phyloP scores from a whole-genome alignment of 2,888 invertebrate genomes.

The Drosophila nr. perissopoda region DNA sequence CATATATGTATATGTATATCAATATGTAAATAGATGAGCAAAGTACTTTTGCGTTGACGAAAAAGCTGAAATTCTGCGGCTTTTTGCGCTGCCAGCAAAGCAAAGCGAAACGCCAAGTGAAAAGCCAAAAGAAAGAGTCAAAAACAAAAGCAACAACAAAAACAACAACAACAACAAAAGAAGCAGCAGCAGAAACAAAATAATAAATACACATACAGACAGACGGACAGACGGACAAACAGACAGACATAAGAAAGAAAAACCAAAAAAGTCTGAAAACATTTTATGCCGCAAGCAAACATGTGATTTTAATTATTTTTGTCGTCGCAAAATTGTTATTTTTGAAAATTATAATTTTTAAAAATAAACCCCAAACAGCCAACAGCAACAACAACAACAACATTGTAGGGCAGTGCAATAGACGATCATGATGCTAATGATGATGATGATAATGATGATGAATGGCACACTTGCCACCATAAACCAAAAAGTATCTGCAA shows the following conservation, averaged over 20 bases:
- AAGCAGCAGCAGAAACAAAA: constrained; percentile 29
- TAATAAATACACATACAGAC: constrained; percentile 30
- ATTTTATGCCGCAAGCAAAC: constrained; percentile 80
- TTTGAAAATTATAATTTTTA: constrained; percentile 79
- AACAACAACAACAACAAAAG: constrained; percentile 8
- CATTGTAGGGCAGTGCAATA: constrained; percentile 47
- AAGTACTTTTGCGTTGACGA: constrained; percentile 38
- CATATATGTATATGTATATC: constrained; percentile 17
- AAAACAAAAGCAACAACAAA: constrained; percentile 20
- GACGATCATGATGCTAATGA: constrained; percentile 11
- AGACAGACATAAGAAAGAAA: constrained; percentile 29
- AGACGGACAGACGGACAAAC: neutral
- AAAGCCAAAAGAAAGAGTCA: constrained; percentile 46
- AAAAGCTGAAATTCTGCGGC: constrained; percentile 47
- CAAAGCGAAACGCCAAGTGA: constrained; percentile 71
- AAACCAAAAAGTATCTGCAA: constrained; percentile 20
- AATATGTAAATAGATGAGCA: constrained; percentile 32
- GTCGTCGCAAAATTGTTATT: constrained; percentile 78
- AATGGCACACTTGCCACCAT: constrained; percentile 33
- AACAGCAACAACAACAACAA: constrained; percentile 6
- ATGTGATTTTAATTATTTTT: constrained; percentile 81
- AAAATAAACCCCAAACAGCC: constrained; percentile 58
- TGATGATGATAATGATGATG: constrained; percentile 26
- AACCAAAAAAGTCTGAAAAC: constrained; percentile 51
- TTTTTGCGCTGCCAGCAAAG: constrained; percentile 73